Base-by-base conservation (phyloP, 2,888 invertebrate species). In the Sinelater perroti region DNA sequence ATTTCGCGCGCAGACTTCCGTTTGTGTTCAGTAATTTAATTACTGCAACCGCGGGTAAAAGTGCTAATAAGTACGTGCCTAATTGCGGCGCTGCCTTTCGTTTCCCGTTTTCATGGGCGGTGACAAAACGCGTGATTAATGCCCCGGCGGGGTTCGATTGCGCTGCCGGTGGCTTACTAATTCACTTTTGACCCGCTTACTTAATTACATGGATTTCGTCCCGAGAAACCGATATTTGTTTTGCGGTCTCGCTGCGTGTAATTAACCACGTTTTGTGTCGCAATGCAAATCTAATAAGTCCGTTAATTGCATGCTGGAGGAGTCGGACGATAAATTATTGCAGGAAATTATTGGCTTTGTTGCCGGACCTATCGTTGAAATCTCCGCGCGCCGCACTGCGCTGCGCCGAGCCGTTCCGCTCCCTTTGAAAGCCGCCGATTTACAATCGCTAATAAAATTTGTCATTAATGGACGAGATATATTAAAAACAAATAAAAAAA, bases 201-300 rank as follows among this genome's bases (percentile, higher is more conserved):
- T 40, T 40, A 40, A 40, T 40, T 24, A 40, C 14, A 40, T 40
- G 40, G 40, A 40, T 40, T 38, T 21, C 24, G 40, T 14, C 24
- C 24, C 13, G n/a, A 40, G 8, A 20, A 21, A 8, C 8, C 1
- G 11, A 6, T 38, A 21, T 38, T 21, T 38, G 11, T 36, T 38
- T 38, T 38, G 7, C 8, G 21, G 24, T 21, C 8, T 10, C 13
- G 13, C 8, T 24, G 13, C 4, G 16, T 7, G n/a, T 13, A 21
- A 40, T 24, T 45, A 30, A 16, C 28, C 17, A 10, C 14, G 10
- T 6, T 30, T 16, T 2, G 11, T 45, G n/a, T 30, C 10, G 28
- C n/a, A 45, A 31, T 45, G 18, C n/a, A 7, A 21, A 40, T 40
- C 20, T 38, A 38, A 38, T 38, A 33, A 16, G 16, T 16, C 8